These are phyloP conservation scores for Stenopsyche tienmushanensis DNA, from an alignment of 1,140 invertebrate genomes.

Conservation along the genomic window DNA sequence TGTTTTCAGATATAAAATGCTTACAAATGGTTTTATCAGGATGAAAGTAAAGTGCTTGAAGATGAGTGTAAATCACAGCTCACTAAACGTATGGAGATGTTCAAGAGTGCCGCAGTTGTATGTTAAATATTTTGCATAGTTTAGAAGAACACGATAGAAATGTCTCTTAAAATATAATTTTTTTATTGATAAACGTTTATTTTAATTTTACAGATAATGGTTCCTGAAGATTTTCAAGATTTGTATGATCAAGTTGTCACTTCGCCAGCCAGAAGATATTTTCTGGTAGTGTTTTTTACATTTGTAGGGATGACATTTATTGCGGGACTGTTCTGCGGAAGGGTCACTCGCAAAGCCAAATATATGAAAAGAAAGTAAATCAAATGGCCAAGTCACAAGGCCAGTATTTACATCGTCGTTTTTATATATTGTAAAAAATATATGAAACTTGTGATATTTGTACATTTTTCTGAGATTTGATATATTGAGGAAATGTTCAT, in stretches of 20 bases:
- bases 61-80: conserved; percentile 77
- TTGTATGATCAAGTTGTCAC: conserved; percentile 65
- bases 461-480: conserved; percentile 1
- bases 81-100: conserved; percentile 82
- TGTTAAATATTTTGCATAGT: conserved; percentile 42
- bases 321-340: conserved; percentile 78
- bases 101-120: conserved; percentile 81
- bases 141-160: neutral
- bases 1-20: conserved; percentile 77
- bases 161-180: neutral
- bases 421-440: neutral
- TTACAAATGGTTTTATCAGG: conserved; percentile 71
- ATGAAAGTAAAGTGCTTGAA: conserved; percentile 66
- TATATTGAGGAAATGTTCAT: no score
- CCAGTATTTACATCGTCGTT: neutral
- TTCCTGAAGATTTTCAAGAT: conserved; percentile 70
- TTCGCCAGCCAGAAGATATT: conserved; percentile 78
- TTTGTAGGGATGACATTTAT: conserved; percentile 78
- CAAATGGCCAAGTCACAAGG: neutral
- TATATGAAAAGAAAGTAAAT: conserved; percentile 68
- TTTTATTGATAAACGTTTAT: conserved; percentile 7
- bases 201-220: conserved; percentile 50
- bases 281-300: conserved; percentile 69
- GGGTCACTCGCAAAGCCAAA: conserved; percentile 70
- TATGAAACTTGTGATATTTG: conserved; percentile 32